Conservation (phyloP, 2,888 invertebrate genomes). For the Bhutanitis thaidina region DNA sequence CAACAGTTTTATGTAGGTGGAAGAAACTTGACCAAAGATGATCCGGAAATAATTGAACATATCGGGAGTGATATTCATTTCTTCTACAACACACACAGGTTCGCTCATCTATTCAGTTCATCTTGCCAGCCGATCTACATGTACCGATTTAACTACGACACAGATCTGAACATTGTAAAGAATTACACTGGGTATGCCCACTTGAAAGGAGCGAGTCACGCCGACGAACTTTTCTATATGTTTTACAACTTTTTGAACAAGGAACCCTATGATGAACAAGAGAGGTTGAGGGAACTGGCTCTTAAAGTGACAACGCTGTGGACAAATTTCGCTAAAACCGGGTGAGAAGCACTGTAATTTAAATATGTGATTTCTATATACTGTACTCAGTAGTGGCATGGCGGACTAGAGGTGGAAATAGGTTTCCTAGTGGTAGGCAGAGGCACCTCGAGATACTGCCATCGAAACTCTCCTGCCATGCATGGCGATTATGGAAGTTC, state of each 20-base stretch:
- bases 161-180: constrained; percentile 35
- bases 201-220: constrained; percentile 48
- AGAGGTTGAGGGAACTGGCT: constrained; percentile 44
- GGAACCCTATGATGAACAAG: constrained; percentile 42
- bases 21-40: constrained; percentile 29
- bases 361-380: no score
- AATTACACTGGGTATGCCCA: constrained; percentile 14
- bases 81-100: constrained; percentile 30
- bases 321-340: constrained; percentile 66
- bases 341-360: constrained; percentile 41
- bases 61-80: constrained; percentile 31
- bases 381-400: no score
- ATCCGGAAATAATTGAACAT: constrained; percentile 23
- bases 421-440: no score
- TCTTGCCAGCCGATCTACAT: constrained; percentile 25
- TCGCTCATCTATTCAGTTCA: constrained; percentile 26
- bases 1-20: constrained; percentile 46
- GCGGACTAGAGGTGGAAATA: no score
- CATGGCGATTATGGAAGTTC: no score
- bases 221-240: constrained; percentile 54
- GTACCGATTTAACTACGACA: constrained; percentile 33
- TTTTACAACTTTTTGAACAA: constrained; percentile 45
- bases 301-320: constrained; percentile 60
- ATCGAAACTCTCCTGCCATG: no score
- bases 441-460: no score